Evolutionary conservation across 2,113 vertebrate species (phyloP), one percentile per base, ranked within the genome.

Genomic region (Caranx melampygus): DNA sequence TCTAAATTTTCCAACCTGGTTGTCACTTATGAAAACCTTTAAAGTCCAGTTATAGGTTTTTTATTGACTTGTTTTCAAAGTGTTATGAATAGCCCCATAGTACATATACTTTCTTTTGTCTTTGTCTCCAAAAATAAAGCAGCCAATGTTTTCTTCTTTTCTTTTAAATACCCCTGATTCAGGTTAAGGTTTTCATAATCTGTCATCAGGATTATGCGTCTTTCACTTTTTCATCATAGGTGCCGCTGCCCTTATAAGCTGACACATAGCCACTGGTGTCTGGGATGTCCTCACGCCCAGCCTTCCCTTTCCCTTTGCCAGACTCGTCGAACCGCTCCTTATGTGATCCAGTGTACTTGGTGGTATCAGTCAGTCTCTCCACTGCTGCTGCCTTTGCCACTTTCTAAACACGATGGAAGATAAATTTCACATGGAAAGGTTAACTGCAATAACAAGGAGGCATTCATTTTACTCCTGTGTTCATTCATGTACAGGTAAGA

Each of bases 281-380:
- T 0, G 76, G 70, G 20, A 79, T 3, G 0, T 97, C 95, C 64
- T 95, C 90, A 2, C 94, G 87, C 0, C 96, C 96, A 0, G 83
- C 86, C 6, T 95, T 94, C 67, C 97, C 96, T 78, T 95, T 96
- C 16, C 96, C 96, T 87, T 96, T 97, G 61, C 96, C 96, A 0
- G 94, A 94, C 0, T 95, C 94, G 1, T 97, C 96, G 7, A 98
- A 98, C 10, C 95, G 94, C 68, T 96, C 95, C 92, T 97, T 97
- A 87, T 98, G 97, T n/a, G 91, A 91, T 14, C 96, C 96, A 0
- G 96, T 97, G 91, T 95, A 97, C 81, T 96, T 96, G 84, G 90
- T 91, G 42, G 92, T 93, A 70, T 97, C 96, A 0, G 95, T 98
- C 84, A 98, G 89, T 67, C 95, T 92, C 60, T 96, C 93, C n/a